A percentile compares a stretch with the other conserved stretches of the same genome.
Conservation (phyloP, 2,888 invertebrate species). For the Norana najaformis region DNA sequence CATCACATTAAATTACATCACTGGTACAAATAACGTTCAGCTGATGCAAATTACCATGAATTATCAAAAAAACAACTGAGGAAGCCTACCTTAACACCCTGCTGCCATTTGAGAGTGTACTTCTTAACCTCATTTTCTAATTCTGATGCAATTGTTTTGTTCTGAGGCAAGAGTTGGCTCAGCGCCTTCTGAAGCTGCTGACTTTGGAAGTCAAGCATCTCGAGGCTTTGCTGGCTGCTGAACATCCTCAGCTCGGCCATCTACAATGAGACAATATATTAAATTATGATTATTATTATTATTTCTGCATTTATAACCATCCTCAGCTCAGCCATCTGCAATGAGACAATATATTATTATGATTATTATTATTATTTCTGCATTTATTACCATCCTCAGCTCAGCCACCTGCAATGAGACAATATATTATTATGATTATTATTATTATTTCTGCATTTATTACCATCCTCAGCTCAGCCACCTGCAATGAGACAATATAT, state of each 20-base stretch:
- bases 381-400: too few species aligned
- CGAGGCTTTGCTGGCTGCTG: constrained; percentile 70
- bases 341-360: too few species aligned
- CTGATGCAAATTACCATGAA: background rate
- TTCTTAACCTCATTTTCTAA: constrained; percentile 36
- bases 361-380: too few species aligned
- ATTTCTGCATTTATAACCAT: too few species aligned
- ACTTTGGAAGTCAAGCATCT: constrained; percentile 68
- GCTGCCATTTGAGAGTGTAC: constrained; percentile 34
- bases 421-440: too few species aligned
- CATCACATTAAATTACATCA: background rate
- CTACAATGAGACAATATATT: constrained; percentile 44
- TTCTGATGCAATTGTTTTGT: constrained; percentile 19
- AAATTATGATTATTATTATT: too few species aligned
- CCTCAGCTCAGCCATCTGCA: too few species aligned
- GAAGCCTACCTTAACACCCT: constrained; percentile 32
- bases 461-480: too few species aligned
- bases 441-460: too few species aligned
- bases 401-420: too few species aligned
- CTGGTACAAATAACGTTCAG: too few species aligned
- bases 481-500: too few species aligned
- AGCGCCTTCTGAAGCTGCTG: constrained; percentile 61
- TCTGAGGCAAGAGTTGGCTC: constrained; percentile 38
- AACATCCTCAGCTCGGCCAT: constrained; percentile 58
- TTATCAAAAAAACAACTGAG: background rate